Base-by-base conservation (phyloP, 2,888 invertebrate genomes). In the Hydraecia micacea region DNA sequence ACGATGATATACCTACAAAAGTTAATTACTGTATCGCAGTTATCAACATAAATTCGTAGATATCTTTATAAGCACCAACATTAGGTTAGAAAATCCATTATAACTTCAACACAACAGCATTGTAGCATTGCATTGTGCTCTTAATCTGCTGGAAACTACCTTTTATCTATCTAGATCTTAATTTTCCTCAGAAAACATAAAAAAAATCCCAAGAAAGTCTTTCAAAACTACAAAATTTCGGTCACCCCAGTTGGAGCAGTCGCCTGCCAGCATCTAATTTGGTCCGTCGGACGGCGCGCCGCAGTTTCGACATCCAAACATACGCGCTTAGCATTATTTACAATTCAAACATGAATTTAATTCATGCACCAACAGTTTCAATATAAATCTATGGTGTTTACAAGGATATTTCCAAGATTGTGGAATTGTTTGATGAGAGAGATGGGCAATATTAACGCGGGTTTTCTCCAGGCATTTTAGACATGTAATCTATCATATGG, bases 231-330 rank as follows among this genome's bases (percentile, higher is more conserved):
- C 13, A 9, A 75, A 77, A 18, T 9, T 4, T 32, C 87, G 89
- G 93, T 8, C 80, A 80, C 88, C 87, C 81, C 78, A 91, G 80
- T 89, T 86, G 90, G 91, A 90, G 83, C 88, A 89, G 88, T 88
- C 85, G 91, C 86, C 90, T 94, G 95, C 95, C 95, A 95, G 93
- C 87, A 84, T 95, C 95, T 95, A 95, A 94, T 91, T 95, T 90
- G 84, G 95, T 92, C 90, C 86, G 88, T 86, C 89, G 88, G 80
- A 81, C 88, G 76, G 90, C 90, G 86, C 85, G 84, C 86, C 86
- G 86, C 85, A 88, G 93, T 94, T 94, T 94, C 94, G 86, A 91
- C 94, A 94, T 92, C 88, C 88, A 86, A 85, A 86, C 88, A 86
- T 80, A 85, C 89, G 81, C 82, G 84, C 75, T 84, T 42, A 68